Evolutionary conservation across 2,113 vertebrate genomes (phyloP).

Genomic region (Laticauda colubrina): DNA sequence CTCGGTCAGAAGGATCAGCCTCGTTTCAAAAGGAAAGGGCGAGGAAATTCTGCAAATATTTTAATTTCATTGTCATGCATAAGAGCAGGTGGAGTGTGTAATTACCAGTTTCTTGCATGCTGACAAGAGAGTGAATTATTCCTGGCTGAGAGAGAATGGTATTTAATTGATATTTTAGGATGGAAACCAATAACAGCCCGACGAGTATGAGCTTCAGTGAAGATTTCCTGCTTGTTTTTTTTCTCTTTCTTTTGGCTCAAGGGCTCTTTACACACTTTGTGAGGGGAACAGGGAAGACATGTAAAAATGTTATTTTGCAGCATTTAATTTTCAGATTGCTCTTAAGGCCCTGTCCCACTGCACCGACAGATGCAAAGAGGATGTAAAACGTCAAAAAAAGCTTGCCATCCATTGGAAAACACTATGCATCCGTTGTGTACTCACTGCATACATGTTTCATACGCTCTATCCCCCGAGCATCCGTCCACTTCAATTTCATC

Average conservation of each 20-base stretch:
- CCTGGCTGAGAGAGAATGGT: conserved; percentile 55
- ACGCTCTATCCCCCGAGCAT: too few species aligned
- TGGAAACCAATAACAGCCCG: conserved; percentile 40
- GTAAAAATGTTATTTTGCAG: conserved; percentile 15
- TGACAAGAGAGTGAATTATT: conserved; percentile 46
- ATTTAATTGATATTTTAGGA: conserved; percentile 55
- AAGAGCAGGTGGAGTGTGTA: conserved; percentile 68
- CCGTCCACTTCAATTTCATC: too few species aligned
- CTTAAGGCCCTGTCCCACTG: too few species aligned
- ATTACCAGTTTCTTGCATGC: conserved; percentile 58
- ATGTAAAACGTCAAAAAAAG: too few species aligned
- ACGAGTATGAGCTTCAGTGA: background rate
- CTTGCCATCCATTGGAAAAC: too few species aligned
- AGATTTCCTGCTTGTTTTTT: conserved; percentile 27
- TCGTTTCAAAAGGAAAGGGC: conserved; percentile 55
- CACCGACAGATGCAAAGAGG: too few species aligned
- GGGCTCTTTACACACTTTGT: background rate
- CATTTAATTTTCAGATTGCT: conserved; percentile 1
- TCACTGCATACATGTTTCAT: too few species aligned
- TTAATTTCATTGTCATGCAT: conserved; percentile 73
- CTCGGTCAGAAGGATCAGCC: conserved; percentile 52
- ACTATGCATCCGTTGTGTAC: too few species aligned
- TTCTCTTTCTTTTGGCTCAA: background rate
- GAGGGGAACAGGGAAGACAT: background rate
- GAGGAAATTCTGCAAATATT: conserved; percentile 78